These are phyloP conservation scores for Xenopus laevis DNA, from an alignment of 2,113 vertebrate genomes.

Conservation along the genomic window DNA sequence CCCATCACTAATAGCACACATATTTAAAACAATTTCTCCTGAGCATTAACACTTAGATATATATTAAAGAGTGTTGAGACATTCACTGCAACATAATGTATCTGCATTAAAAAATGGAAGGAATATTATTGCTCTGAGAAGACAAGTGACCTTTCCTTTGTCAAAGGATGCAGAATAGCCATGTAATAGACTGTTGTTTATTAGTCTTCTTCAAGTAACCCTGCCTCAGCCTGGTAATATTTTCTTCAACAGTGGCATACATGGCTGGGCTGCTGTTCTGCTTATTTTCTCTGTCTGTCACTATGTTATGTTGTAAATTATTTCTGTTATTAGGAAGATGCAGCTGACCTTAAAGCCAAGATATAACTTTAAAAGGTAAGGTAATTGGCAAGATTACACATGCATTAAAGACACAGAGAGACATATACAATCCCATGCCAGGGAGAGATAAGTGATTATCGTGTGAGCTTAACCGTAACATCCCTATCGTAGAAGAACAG, in stretches of 20 bases:
- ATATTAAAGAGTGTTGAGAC: too few species aligned
- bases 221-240: background rate
- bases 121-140: too few species aligned
- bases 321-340: background rate
- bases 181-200: background rate
- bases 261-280: background rate
- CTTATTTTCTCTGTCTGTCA: background rate
- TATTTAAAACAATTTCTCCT: too few species aligned
- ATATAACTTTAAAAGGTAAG: constrained; percentile 4
- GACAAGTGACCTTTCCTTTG: background rate
- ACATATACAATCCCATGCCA: background rate
- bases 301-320: background rate
- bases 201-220: background rate
- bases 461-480: constrained; percentile 5
- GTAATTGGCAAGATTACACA: constrained; percentile 9
- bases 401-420: constrained; percentile 26
- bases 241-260: background rate
- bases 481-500: background rate
- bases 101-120: too few species aligned
- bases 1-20: too few species aligned
- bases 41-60: too few species aligned
- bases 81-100: too few species aligned
- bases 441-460: constrained; percentile 13
- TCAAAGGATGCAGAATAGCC: background rate
- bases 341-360: constrained; percentile 3